Percentiles rank a stretch among this genome's conserved stretches.
phyloP scores from a whole-genome alignment of 2,113 vertebrate genomes.

The Myanophis thanlyinensis region DNA sequence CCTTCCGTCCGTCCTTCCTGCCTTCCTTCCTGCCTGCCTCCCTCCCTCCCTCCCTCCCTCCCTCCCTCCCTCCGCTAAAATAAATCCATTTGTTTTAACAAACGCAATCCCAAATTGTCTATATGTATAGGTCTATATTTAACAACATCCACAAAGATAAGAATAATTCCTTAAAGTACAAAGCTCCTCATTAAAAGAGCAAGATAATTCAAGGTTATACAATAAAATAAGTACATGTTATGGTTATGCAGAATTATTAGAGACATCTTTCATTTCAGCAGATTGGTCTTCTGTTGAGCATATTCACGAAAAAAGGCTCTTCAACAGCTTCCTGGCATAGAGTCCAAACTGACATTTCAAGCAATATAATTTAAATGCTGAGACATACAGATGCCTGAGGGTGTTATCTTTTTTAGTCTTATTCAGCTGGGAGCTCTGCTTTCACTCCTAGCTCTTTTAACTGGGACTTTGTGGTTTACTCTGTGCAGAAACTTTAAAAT shows the following conservation, averaged over 20 bases:
- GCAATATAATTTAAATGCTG: slow-evolving; percentile 80
- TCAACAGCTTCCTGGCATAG: slow-evolving; percentile 73
- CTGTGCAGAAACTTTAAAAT: slow-evolving; percentile 70
- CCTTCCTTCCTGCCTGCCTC: too few species aligned
- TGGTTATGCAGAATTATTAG: slow-evolving; percentile 77
- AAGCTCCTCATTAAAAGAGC: slow-evolving; percentile 71
- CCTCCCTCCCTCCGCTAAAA: slow-evolving; percentile 18
- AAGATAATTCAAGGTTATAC: slow-evolving; percentile 75
- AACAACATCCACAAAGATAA: slow-evolving; percentile 51
- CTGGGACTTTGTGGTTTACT: slow-evolving; percentile 74
- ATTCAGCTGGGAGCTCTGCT: slow-evolving; percentile 74
- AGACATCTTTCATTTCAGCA: slow-evolving; percentile 80
- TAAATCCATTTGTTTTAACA: slow-evolving; percentile 12
- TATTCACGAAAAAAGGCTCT: slow-evolving; percentile 74
- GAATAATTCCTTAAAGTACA: slow-evolving; percentile 64
- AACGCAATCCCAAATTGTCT: slow-evolving; percentile 48
- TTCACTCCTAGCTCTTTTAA: slow-evolving; percentile 75
- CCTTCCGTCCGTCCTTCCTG: too few species aligned
- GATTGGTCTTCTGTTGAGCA: slow-evolving; percentile 75
- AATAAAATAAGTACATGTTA: slow-evolving; percentile 74
- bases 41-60: too few species aligned
- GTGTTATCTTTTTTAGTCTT: slow-evolving; percentile 74
- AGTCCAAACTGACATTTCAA: slow-evolving; percentile 79
- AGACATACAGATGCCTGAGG: slow-evolving; percentile 78
- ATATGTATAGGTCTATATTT: slow-evolving; percentile 10